Evolutionary conservation across 2,888 invertebrate species (phyloP).

Genomic region (Drosophila sordidula): DNA sequence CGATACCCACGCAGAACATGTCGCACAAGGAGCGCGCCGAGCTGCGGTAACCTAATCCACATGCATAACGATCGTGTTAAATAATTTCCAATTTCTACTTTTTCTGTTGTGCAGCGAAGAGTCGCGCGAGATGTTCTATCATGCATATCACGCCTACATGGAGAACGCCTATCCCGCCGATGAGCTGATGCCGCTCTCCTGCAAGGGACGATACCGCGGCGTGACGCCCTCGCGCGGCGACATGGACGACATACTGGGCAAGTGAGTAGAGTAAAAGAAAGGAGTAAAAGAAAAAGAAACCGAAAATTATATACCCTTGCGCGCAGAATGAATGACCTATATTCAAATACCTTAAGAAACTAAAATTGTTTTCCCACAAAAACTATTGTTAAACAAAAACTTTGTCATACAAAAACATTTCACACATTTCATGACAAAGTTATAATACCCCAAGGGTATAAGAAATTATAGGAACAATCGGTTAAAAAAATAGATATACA

Average conservation of each 20-base stretch:
- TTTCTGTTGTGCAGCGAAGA: constrained; percentile 89
- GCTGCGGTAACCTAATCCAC: constrained; percentile 87
- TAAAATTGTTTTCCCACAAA: too few species aligned
- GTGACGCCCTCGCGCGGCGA: constrained; percentile 96
- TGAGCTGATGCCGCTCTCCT: constrained; percentile 98
- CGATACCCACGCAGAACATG: constrained; percentile 86
- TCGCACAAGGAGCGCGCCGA: constrained; percentile 88
- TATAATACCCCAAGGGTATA: too few species aligned
- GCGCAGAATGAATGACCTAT: too few species aligned
- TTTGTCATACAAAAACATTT: too few species aligned
- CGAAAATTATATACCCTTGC: too few species aligned
- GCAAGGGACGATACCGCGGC: constrained; percentile 95
- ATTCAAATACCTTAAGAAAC: too few species aligned
- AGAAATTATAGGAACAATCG: too few species aligned
- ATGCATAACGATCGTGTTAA: constrained; percentile 44
- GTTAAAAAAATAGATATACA: too few species aligned
- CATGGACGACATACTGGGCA: constrained; percentile 98
- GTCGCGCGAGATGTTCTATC: constrained; percentile 97
- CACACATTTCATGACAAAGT: too few species aligned
- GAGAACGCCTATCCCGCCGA: constrained; percentile 99
- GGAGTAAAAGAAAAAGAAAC: too few species aligned
- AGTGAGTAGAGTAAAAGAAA: constrained; percentile 88
- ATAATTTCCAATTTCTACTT: background rate
- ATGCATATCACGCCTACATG: constrained; percentile 98
- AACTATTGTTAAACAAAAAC: too few species aligned